These are phyloP conservation scores for Sparidentex hasta DNA, from an alignment of 2,797 vertebrate species.

Conservation along the genomic window DNA sequence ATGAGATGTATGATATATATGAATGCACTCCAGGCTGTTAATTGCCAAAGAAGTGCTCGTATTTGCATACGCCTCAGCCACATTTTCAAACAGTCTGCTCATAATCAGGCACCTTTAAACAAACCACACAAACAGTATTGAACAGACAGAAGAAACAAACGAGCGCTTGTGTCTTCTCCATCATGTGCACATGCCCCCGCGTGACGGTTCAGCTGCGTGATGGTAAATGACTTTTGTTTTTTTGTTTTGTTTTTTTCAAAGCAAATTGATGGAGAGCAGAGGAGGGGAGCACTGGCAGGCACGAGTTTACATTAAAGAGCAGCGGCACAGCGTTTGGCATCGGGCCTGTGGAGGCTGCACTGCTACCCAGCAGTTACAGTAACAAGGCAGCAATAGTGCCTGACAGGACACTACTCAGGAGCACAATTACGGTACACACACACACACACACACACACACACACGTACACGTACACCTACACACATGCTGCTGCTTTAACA, in stretches of 20 bases:
- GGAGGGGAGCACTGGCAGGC: slow-evolving; percentile 39
- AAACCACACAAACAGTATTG: background rate
- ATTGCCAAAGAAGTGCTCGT: slow-evolving; percentile 20
- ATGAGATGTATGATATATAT: slow-evolving; percentile 34
- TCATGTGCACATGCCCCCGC: background rate
- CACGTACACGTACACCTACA: background rate
- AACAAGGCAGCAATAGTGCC: slow-evolving; percentile 55
- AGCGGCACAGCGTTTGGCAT: slow-evolving; percentile 54
- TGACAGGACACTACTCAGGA: slow-evolving; percentile 58
- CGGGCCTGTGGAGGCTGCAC: slow-evolving; percentile 48
- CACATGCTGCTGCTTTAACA: slow-evolving; percentile 38
- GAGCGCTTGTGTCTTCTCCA: slow-evolving; percentile 10
- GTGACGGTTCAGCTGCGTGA: slow-evolving; percentile 20
- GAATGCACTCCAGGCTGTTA: slow-evolving; percentile 21
- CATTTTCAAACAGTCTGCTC: background rate
- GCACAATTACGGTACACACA: slow-evolving; percentile 43
- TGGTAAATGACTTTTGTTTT: slow-evolving; percentile 31
- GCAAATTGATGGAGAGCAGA: slow-evolving; percentile 58
- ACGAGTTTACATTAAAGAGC: slow-evolving; percentile 44
- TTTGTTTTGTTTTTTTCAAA: slow-evolving; percentile 26
- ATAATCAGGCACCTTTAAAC: slow-evolving; percentile 14
- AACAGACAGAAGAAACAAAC: slow-evolving; percentile 2
- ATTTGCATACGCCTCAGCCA: slow-evolving; percentile 26
- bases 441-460: slow-evolving; percentile 24
- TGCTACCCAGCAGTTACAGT: slow-evolving; percentile 49